These are phyloP conservation scores for Cynocephalus volans DNA, from an alignment of 2,113 vertebrate species.

Conservation along the genomic window DNA sequence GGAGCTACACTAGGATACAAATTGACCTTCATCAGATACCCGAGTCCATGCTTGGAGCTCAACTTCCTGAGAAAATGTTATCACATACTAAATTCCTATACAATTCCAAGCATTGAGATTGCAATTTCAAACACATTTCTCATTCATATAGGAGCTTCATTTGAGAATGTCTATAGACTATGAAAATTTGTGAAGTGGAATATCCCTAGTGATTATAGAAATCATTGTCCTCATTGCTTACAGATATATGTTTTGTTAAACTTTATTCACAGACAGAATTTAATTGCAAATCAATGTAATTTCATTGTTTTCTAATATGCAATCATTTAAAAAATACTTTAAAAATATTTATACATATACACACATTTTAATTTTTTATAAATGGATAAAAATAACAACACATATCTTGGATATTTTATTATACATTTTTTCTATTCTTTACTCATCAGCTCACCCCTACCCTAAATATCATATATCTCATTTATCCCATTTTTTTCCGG, in stretches of 20 bases:
- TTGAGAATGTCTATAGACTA: neutral
- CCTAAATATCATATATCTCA: neutral
- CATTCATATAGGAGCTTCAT: neutral
- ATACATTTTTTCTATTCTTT: constrained; percentile 2
- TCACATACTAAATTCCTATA: neutral
- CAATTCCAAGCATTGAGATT: neutral
- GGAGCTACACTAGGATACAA: neutral
- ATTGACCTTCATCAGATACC: neutral
- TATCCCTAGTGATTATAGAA: neutral
- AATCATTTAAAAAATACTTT: constrained; percentile 36
- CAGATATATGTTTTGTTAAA: neutral
- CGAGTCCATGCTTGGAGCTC: neutral
- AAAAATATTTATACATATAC: neutral
- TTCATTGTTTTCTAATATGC: neutral
- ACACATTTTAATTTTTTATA: neutral
- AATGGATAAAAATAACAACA: neutral
- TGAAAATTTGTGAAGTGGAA: neutral
- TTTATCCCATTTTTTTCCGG: neutral
- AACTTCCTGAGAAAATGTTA: constrained; percentile 1
- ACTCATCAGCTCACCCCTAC: neutral
- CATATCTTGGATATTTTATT: neutral
- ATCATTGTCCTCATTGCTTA: neutral
- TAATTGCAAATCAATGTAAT: constrained; percentile 11
- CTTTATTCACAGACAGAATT: neutral
- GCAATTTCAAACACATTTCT: neutral